phyloP scores from a whole-genome alignment of 1,140 invertebrate species.

The Leptinotarsa defecta region DNA sequence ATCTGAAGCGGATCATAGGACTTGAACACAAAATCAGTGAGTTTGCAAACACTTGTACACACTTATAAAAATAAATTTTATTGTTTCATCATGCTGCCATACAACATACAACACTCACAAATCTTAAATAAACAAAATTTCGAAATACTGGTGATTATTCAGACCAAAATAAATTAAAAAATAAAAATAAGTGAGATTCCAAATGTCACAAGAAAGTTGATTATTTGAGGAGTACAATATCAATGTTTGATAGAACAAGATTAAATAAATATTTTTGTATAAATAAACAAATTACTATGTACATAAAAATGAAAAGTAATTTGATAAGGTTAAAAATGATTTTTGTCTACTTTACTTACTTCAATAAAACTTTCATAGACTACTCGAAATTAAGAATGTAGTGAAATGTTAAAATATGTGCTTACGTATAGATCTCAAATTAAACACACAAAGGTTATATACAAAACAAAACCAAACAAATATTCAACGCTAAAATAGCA shows the following conservation, averaged over 20 bases:
- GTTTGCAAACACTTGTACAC: constrained; percentile 22
- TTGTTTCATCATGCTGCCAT: constrained; percentile 19
- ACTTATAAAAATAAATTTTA: constrained; percentile 23
- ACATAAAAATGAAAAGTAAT: background rate
- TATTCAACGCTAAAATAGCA: background rate
- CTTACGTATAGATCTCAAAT: constrained; percentile 7
- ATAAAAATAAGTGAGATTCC: background rate
- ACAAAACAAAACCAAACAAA: constrained; percentile 9
- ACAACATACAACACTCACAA: constrained; percentile 11
- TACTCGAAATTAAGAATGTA: background rate
- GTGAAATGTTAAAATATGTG: background rate
- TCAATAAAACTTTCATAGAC: too few relatives aligned
- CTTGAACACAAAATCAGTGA: constrained; percentile 7
- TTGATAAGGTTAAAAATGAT: background rate
- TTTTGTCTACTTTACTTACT: too few relatives aligned
- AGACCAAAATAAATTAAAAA: background rate
- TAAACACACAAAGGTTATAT: constrained; percentile 25
- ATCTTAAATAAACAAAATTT: constrained; percentile 4
- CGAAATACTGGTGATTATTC: background rate
- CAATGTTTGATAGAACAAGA: too few relatives aligned
- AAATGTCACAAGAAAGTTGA: background rate
- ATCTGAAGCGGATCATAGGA: constrained; percentile 5
- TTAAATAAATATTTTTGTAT: background rate
- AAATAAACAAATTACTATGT: background rate
- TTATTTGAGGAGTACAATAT: too few relatives aligned